These are phyloP conservation scores for Ellobium chinense DNA, from an alignment of 2,888 invertebrate genomes.

Conservation along the genomic window DNA sequence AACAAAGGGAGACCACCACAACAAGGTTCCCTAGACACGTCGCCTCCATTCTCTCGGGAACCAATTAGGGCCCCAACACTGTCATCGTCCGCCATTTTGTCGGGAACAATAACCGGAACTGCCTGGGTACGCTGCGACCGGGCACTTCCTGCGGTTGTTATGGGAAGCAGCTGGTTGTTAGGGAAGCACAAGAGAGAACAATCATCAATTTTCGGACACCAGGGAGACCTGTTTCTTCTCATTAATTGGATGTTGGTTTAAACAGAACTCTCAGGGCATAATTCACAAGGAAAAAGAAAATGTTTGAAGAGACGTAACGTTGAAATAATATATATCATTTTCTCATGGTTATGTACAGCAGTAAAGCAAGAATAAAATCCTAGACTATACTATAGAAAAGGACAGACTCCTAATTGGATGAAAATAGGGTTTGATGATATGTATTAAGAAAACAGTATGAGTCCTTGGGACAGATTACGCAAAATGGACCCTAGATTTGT, in stretches of 20 bases:
- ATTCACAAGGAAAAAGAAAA: neutral
- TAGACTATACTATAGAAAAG: too few relatives aligned
- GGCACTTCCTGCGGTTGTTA: constrained; percentile 26
- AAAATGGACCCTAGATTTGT: too few relatives aligned
- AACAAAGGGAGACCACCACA: neutral
- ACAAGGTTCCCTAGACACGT: neutral
- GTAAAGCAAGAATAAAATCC: too few relatives aligned
- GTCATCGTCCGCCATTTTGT: constrained; percentile 10
- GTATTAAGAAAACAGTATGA: too few relatives aligned
- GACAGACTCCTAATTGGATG: too few relatives aligned
- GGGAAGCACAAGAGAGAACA: constrained; percentile 1
- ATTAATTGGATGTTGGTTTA: constrained; percentile 28
- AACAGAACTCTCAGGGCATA: neutral
- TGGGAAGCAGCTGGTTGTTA: constrained; percentile 29
- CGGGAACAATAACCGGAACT: constrained; percentile 11
- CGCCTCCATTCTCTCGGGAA: constrained; percentile 3
- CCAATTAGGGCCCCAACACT: constrained; percentile 16
- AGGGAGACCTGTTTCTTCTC: constrained; percentile 5
- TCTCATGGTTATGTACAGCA: too few relatives aligned
- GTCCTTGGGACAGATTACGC: too few relatives aligned
- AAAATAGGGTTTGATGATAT: too few relatives aligned
- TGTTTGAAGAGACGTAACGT: neutral
- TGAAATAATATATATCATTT: too few relatives aligned
- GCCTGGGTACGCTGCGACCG: neutral
- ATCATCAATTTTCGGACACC: constrained; percentile 25